Base-by-base conservation (phyloP, 2,113 vertebrate species). In the Xiphophorus maculatus region DNA sequence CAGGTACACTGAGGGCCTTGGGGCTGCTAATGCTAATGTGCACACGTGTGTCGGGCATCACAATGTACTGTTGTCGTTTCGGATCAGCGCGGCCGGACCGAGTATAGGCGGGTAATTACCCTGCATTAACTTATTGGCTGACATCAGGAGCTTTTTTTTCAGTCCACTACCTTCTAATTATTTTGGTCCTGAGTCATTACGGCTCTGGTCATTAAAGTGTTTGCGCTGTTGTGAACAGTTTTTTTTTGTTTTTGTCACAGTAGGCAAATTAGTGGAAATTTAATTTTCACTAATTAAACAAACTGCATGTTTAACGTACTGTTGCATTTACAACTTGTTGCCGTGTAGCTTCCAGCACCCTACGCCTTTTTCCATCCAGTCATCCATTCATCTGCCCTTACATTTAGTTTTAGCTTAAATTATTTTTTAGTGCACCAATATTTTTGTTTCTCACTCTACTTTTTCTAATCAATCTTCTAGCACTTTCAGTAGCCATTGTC, bases 111-210 rank as follows among this genome's bases (percentile, higher is more conserved):
- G 73, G 37, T 80, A 83, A 87, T 87, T 87, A 82, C 77, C 80
- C 66, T 90, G 80, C 75, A 90, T 91, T 90, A 87, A 86, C 73
- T 77, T 79, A 90, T 87, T 88, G 88, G 76, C 75, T 85, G 68
- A 84, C 75, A 78, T 90, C 66, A 83, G 70, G 76, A 44, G 70
- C 73, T 79, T 48, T 81, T 77, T 85, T 84, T 80, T 64, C 42
- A 76, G 66, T 76, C 48, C 75, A 80, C 12, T 84, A 72, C 87
- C 71, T 90, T 85, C 61, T 77, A 74, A 67, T 89, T 88, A 84
- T 69, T 76, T 29, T 44, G 13, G 71, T 28, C 8, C n/a, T 76
- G 69, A 80, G 44, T 80, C 66, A 81, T 90, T 86, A 85, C 17
- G 15, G 17, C 58, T 62, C 73, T 77, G 79, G 71, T 81, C 79